phyloP scores from a whole-genome alignment of 2,888 invertebrate genomes.

The Chalcis sispes region DNA sequence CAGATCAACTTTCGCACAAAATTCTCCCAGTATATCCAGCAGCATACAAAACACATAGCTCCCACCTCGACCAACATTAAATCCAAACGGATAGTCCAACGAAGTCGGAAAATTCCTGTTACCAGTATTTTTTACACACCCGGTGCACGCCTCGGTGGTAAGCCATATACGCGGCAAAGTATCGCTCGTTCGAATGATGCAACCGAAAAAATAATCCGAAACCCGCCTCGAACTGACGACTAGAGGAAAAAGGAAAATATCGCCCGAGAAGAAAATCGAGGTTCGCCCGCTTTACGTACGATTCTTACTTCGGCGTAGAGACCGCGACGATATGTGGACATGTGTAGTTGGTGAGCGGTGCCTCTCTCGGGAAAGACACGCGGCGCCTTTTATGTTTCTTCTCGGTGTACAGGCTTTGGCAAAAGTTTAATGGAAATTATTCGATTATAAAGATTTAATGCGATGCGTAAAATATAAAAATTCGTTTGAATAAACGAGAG shows the following conservation, averaged over 20 bases:
- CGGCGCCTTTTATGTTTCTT: conserved; percentile 31
- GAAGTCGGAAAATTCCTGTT: conserved; percentile 18
- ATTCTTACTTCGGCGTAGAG: neutral
- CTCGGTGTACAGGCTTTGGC: neutral
- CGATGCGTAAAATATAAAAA: too few relatives aligned
- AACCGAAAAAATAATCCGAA: conserved; percentile 46
- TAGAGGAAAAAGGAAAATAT: neutral
- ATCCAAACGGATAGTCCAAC: neutral
- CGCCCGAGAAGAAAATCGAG: conserved; percentile 3
- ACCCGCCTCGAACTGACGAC: conserved; percentile 7
- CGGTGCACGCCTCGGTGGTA: neutral
- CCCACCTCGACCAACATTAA: neutral
- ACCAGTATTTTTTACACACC: too few relatives aligned
- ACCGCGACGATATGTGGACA: too few relatives aligned
- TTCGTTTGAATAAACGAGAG: too few relatives aligned
- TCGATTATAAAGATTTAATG: too few relatives aligned
- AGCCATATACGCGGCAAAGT: conserved; percentile 44
- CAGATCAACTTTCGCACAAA: conserved; percentile 28
- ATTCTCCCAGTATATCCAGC: conserved; percentile 22
- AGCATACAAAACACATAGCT: neutral
- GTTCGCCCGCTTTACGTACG: neutral
- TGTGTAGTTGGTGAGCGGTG: neutral
- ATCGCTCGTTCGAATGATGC: conserved; percentile 34
- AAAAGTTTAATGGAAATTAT: conserved; percentile 24
- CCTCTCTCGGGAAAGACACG: conserved; percentile 29